Percentiles rank a stretch among this genome's conserved stretches.
Conservation (phyloP, 2,888 invertebrate species). For the Alloplasta piceator region DNA sequence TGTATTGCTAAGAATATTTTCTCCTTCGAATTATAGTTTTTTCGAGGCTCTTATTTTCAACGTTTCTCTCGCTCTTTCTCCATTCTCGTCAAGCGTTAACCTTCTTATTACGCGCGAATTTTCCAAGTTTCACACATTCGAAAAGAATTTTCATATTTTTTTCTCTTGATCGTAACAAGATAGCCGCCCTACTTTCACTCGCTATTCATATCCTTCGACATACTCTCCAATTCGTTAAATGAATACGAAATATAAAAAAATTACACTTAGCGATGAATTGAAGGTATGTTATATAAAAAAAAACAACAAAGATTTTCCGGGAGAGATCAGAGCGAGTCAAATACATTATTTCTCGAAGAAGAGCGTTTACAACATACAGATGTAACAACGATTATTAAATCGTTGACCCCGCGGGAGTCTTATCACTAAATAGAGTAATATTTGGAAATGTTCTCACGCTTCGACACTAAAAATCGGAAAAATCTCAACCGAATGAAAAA, state of each 20-base stretch:
- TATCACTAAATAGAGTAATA: slow-evolving; percentile 42
- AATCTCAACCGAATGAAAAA: slow-evolving; percentile 58
- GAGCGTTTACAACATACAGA: slow-evolving; percentile 4
- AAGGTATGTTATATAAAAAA: slow-evolving; percentile 10
- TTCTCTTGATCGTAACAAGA: background rate
- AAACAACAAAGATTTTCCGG: background rate
- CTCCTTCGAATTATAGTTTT: slow-evolving; percentile 27
- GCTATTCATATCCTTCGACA: too few relatives aligned
- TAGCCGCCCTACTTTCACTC: background rate
- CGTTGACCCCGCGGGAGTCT: slow-evolving; percentile 34
- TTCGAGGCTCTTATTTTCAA: slow-evolving; percentile 27
- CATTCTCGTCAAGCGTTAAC: slow-evolving; percentile 40
- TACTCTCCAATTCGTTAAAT: too few relatives aligned
- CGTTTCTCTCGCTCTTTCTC: slow-evolving; percentile 33
- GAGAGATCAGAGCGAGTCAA: slow-evolving; percentile 13
- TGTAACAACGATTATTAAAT: slow-evolving; percentile 42
- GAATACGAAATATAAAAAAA: slow-evolving; percentile 1
- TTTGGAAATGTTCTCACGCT: slow-evolving; percentile 36
- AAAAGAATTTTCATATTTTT: background rate
- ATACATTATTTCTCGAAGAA: slow-evolving; percentile 19
- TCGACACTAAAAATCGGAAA: slow-evolving; percentile 65
- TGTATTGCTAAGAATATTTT: slow-evolving; percentile 72
- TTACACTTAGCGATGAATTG: slow-evolving; percentile 4
- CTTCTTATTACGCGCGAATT: slow-evolving; percentile 6
- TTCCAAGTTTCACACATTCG: background rate